Base-by-base conservation (phyloP, 2,113 vertebrate genomes). In the Neotragus pygmaeus region DNA sequence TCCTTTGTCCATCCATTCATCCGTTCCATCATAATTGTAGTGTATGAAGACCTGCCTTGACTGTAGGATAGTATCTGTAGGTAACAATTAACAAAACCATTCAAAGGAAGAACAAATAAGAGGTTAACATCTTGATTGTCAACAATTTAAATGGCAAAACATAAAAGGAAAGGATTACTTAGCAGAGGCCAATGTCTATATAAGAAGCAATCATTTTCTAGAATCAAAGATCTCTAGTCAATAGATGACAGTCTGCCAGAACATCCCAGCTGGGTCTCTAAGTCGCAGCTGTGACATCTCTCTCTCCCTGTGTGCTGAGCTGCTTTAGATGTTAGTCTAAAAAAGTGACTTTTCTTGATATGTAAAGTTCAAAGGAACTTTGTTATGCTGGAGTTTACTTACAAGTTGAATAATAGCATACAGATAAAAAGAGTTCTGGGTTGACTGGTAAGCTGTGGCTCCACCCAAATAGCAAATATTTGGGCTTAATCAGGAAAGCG, bases 401-500 rank as follows among this genome's bases (percentile, higher is more conserved):
- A 25, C 62, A 62, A 91, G 86, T 87, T 97, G 86, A 97, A 95
- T 90, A 89, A 94, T 57, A 93, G 78, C 78, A 43, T 14, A 27
- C 49, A 91, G 91, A 77, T 86, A 60, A 91, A 95, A 97, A 97
- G 78, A 91, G 94, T 75, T 94, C 83, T 86, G 83, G 45, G 89
- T 39, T 94, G 55, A n/a, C 45, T 84, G 25, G 82, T 95, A 83
- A 80, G 49, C 55, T 73, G 30, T 57, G n/a, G 55, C 47, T 62
- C 96, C 95, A 95, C 77, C 85, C 96, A 95, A 95, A 95, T 15
- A 66, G 60, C 75, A 97, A 98, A 97, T 97, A 97, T 98, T 95
- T 95, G 96, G 33, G 36, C 58, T 81, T 97, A 96, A 92, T 97
- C 96, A 96, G 96, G 95, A 95, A 98, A 92, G 88, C 64, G 57